phyloP scores from a whole-genome alignment of 2,113 vertebrate species.

The Sinocyclocheilus rhinocerous region DNA sequence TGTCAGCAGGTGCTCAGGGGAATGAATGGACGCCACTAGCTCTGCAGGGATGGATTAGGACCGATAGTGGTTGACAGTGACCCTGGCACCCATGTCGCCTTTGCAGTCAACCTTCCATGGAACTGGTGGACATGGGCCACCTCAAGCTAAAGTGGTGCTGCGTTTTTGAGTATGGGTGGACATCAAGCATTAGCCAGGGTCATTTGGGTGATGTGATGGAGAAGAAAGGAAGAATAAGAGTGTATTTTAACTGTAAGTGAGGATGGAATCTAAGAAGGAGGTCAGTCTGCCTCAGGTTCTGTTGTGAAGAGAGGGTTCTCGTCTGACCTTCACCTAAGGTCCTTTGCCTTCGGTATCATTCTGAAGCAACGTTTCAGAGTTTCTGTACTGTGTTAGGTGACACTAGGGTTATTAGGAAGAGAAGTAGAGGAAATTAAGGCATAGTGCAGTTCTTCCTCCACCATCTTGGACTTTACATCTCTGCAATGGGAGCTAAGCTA shows the following conservation, averaged over 20 bases:
- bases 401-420: background rate
- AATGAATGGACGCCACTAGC: slow-evolving; percentile 45
- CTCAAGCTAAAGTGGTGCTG: background rate
- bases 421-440: background rate
- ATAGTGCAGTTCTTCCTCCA: no score
- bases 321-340: slow-evolving; percentile 40
- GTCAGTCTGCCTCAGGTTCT: slow-evolving; percentile 17
- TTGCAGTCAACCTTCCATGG: slow-evolving; percentile 60
- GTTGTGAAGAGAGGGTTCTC: background rate
- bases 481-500: no score
- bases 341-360: background rate
- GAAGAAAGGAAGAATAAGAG: slow-evolving; percentile 44
- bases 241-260: slow-evolving; percentile 48
- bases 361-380: slow-evolving; percentile 13
- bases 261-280: background rate
- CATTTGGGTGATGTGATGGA: slow-evolving; percentile 50
- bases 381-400: background rate
- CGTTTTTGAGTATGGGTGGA: slow-evolving; percentile 47
- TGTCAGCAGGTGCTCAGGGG: slow-evolving; percentile 17
- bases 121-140: background rate
- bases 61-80: slow-evolving; percentile 59
- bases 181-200: slow-evolving; percentile 64
- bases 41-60: slow-evolving; percentile 47
- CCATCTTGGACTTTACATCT: no score
- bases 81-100: slow-evolving; percentile 64